Conservation (phyloP, 2,113 vertebrate genomes). For the Phycodurus eques region DNA sequence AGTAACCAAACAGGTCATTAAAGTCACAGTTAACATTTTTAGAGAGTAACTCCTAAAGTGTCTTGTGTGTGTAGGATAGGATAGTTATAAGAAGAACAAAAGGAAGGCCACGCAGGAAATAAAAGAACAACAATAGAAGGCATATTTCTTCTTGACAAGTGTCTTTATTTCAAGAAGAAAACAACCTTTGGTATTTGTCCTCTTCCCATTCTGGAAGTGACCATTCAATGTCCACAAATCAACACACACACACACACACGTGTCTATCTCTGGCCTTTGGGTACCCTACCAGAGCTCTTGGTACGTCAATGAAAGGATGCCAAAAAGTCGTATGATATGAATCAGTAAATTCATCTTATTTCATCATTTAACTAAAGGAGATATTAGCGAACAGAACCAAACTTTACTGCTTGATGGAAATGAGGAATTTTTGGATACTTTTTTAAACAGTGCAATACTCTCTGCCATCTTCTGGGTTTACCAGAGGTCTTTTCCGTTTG, state of each 20-base stretch:
- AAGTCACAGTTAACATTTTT: neutral
- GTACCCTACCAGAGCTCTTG: too few species aligned
- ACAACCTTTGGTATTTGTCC: neutral
- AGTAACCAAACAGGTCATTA: neutral
- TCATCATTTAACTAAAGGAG: too few species aligned
- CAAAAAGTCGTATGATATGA: neutral
- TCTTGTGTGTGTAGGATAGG: neutral
- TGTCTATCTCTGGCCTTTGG: neutral
- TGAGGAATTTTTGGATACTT: too few species aligned
- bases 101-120: neutral
- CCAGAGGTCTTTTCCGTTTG: slow-evolving; percentile 82
- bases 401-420: too few species aligned
- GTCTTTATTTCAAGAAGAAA: neutral
- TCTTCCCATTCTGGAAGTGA: neutral
- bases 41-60: neutral
- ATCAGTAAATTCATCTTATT: neutral
- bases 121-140: neutral
- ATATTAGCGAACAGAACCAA: too few species aligned
- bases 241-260: too few species aligned
- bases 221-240: neutral
- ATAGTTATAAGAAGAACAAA: neutral
- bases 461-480: slow-evolving; percentile 49
- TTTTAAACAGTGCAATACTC: neutral
- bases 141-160: neutral
- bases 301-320: too few species aligned